Evolutionary conservation across 2,113 vertebrate genomes (phyloP), one percentile per base, ranked within the genome.

Genomic region (Chlamydotis undulata): DNA sequence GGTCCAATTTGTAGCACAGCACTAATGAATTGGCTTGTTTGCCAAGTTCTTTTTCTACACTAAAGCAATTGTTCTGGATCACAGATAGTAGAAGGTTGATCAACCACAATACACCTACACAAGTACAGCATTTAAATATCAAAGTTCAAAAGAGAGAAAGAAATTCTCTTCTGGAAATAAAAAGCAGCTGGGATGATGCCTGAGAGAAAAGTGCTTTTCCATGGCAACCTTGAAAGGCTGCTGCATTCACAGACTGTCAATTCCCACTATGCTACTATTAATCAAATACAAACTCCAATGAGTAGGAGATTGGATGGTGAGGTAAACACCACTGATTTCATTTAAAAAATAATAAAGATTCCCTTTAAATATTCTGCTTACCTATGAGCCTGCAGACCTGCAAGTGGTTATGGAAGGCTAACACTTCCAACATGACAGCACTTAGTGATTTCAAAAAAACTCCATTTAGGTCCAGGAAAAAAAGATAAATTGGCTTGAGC

Each of bases 141-240:
- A 93, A 87, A 95, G 81, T 89, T 89, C 83, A 83, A 82, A 93
- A 87, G 23, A 74, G 43, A 96, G 37, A 94, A 60, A 71, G 52
- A 83, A 78, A 78, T 25, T 29, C 45, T 89, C 53, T 86, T 81
- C 87, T 52, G 74, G 90, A 87, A 95, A 91, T 78, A 89, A 90
- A 90, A 93, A 96, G 73, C 64, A 74, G 47, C 56, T 84, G 52
- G 26, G 60, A 84, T 91, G 90, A 75, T 95, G 80, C 84, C 89
- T 65, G 43, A 49, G 80, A 87, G 83, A 77, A 90, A 94, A 94
- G 60, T 68, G n/a, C 31, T 96, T 96, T 96, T 96, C 96, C 90
- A 96, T 96, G 80, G 90, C 83, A 97, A 96, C 96, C 69, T 13
- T 87, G 61, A 95, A 96, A 94, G 35, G 35, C 61, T 89, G 64